Base-by-base conservation (phyloP, 2,113 vertebrate genomes). In the Nothobranchius kuhntae region DNA sequence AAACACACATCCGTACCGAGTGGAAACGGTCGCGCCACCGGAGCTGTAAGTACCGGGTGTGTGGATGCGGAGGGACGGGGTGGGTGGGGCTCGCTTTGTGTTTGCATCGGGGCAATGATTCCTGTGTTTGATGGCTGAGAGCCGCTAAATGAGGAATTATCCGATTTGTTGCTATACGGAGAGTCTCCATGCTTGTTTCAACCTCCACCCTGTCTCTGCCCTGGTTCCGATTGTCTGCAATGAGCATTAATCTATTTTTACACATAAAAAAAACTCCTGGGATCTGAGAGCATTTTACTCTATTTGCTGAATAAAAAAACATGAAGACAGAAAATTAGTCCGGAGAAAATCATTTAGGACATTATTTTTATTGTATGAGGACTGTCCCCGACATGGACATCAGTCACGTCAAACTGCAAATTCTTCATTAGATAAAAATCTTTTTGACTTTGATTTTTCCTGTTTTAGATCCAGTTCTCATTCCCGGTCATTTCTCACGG, bases 31-130 rank as follows among this genome's bases (percentile, higher is more conserved):
- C 79, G 53, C 61, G 75, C 62, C 70, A 36, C 45, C 72, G 46
- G 3, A 52, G 81, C 86, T 46, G 91, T 91, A 80, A 91, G 91
- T 88, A 77, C 26, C 50, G 13, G n/a, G 11, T 69, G 2, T 53
- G 14, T 65, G 44, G n/a, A 48, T 63, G 58, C 50, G 5, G n/a
- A n/a, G 45, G 0, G 40, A 45, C 68, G 54, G 8, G 56, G 14
- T 35, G 36, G 59, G 51, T 54, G 14, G 14, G 61, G 9, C 66
- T 46, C 62, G 26, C 71, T 81, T 84, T 89, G 82, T 40, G 38
- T 40, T 40, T 40, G 38, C 7, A 40, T 40, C 6, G 4, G 30
- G 30, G 2, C 30, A 30, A 30, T 30, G 30, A 30, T 30, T 30
- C 30, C 30, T 30, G 30, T 30, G 53, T 59, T 48, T 63, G 14